phyloP scores from a whole-genome alignment of 2,888 invertebrate species.

The Drosophila tanythrix region DNA sequence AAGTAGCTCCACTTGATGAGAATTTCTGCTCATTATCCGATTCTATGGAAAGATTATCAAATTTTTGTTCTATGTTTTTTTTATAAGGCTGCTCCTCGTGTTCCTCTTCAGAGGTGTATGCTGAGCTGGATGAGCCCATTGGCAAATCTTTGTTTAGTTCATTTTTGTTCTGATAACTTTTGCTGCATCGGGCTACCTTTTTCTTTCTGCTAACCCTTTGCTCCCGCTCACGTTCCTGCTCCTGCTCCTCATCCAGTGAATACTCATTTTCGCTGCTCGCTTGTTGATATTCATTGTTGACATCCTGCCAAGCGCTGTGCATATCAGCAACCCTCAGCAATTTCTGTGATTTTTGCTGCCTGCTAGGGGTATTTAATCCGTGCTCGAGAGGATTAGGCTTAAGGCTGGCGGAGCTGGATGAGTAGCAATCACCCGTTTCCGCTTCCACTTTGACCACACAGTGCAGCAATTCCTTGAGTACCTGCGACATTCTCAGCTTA shows the following conservation, averaged over 20 bases:
- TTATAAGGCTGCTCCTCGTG: slow-evolving; percentile 62
- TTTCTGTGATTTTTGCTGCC: slow-evolving; percentile 20
- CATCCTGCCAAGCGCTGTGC: slow-evolving; percentile 83
- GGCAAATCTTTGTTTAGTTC: slow-evolving; percentile 36
- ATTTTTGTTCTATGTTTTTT: not conserved
- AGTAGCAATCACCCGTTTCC: slow-evolving; percentile 15
- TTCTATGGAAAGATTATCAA: not conserved
- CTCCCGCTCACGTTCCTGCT: not conserved
- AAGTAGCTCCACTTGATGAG: slow-evolving; percentile 92
- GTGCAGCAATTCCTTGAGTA: slow-evolving; percentile 89
- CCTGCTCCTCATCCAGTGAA: slow-evolving; percentile 61
- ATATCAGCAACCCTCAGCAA: slow-evolving; percentile 78
- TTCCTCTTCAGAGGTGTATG: slow-evolving; percentile 83
- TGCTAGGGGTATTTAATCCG: not conserved
- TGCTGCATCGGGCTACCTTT: slow-evolving; percentile 23
- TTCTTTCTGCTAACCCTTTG: slow-evolving; percentile 59
- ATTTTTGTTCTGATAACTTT: not conserved
- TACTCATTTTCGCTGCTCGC: slow-evolving; percentile 26
- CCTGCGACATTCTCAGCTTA: slow-evolving; percentile 92
- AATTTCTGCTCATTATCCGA: slow-evolving; percentile 83
- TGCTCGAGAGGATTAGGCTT: not conserved
- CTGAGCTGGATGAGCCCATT: slow-evolving; percentile 69
- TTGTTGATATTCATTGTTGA: slow-evolving; percentile 62
- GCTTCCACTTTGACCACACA: slow-evolving; percentile 87
- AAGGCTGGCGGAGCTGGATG: not conserved